These are phyloP conservation scores for Drosophila bifasciata DNA, from an alignment of 1,140 invertebrate species.

Conservation along the genomic window DNA sequence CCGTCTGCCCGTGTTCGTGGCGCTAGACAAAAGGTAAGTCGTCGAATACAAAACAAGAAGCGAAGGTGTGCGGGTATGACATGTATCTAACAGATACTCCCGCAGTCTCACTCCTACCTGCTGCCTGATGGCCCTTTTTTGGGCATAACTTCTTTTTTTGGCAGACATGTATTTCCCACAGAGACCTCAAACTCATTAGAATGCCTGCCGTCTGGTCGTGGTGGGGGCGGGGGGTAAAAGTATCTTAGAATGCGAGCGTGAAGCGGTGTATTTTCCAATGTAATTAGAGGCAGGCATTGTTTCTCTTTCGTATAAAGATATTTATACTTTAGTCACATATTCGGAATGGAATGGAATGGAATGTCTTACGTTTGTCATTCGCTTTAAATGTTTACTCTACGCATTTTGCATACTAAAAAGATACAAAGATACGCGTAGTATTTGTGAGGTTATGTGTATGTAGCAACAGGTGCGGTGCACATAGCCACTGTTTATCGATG, in stretches of 20 bases:
- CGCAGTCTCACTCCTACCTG: conserved; percentile 5
- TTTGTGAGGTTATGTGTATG: conserved; percentile 32
- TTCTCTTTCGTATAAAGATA: not conserved
- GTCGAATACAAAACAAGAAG: conserved; percentile 7
- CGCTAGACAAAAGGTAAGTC: conserved; percentile 46
- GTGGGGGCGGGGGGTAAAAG: not conserved
- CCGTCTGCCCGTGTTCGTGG: not conserved
- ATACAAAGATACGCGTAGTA: conserved; percentile 39
- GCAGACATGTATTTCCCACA: conserved; percentile 52
- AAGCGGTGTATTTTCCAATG: conserved; percentile 22
- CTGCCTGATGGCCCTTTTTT: conserved; percentile 30
- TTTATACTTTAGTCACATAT: conserved; percentile 18
- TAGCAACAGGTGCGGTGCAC: conserved; percentile 73
- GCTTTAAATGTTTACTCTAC: conserved; percentile 49
- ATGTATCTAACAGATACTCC: conserved; percentile 7
- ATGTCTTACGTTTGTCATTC: conserved; percentile 48
- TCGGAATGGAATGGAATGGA: conserved; percentile 24
- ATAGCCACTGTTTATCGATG: conserved; percentile 48
- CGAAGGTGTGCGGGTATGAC: conserved; percentile 34
- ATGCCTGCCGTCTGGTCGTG: conserved; percentile 27
- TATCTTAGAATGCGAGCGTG: not conserved
- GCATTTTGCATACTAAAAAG: conserved; percentile 60
- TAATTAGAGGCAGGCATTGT: conserved; percentile 27
- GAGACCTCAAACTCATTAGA: conserved; percentile 29
- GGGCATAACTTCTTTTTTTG: conserved; percentile 19